These are phyloP conservation scores for Harpagus bidentatus DNA, from an alignment of 2,113 vertebrate genomes.

Conservation along the genomic window DNA sequence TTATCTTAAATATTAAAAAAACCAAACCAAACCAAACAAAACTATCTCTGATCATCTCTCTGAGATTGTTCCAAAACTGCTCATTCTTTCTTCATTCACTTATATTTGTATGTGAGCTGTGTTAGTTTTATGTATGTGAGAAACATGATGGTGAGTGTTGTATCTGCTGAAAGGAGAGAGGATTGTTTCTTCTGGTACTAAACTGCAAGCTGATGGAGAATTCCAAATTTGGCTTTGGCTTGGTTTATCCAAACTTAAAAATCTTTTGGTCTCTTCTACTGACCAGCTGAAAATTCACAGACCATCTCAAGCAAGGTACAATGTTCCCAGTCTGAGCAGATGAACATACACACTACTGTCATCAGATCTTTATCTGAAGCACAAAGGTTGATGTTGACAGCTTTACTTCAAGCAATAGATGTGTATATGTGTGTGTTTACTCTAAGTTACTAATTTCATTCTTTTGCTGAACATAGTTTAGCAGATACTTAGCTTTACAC, in stretches of 20 bases:
- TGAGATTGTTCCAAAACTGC: not conserved
- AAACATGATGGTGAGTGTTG: not conserved
- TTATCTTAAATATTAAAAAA: not conserved
- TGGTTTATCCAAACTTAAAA: not conserved
- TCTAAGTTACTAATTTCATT: not conserved
- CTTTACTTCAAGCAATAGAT: not conserved
- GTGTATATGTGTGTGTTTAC: not conserved
- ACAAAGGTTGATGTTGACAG: not conserved
- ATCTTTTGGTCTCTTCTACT: not conserved
- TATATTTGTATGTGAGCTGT: not conserved
- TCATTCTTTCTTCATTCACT: not conserved
- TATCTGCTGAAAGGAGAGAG: not conserved
- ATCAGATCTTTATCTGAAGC: not conserved
- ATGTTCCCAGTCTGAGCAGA: not conserved
- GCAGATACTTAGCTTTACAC: not conserved
- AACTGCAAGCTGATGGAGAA: not conserved
- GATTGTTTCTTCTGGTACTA: not conserved
- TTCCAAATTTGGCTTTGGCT: not conserved
- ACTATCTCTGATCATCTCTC: not conserved
- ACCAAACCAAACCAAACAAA: not conserved
- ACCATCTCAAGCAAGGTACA: not conserved
- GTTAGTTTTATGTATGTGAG: not conserved
- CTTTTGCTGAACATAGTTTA: not conserved
- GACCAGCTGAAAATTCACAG: not conserved
- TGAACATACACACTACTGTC: not conserved